phyloP scores from a whole-genome alignment of 2,113 vertebrate genomes.

The Hiodon tergisus region DNA sequence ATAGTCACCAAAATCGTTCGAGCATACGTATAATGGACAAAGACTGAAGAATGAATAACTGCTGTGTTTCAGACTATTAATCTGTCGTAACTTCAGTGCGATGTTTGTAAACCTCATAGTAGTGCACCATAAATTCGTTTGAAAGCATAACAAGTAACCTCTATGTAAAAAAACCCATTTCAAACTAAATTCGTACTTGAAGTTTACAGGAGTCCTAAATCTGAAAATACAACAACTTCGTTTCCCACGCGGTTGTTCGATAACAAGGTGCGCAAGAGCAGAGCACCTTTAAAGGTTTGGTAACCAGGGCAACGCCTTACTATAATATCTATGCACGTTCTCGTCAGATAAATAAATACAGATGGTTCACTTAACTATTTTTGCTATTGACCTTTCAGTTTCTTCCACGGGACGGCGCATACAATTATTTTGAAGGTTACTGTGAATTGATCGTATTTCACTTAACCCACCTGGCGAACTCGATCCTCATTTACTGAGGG shows the following conservation, averaged over 20 bases:
- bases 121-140: too few species aligned
- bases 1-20: too few species aligned
- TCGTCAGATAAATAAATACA: not conserved
- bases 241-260: too few species aligned
- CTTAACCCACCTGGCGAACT: slow-evolving; percentile 66
- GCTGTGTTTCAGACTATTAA: not conserved
- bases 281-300: slow-evolving; percentile 23
- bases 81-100: slow-evolving; percentile 1
- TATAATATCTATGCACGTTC: slow-evolving; percentile 17
- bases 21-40: too few species aligned
- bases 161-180: too few species aligned
- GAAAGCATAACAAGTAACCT: too few species aligned
- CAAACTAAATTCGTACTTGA: too few species aligned
- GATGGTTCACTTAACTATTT: not conserved
- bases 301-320: slow-evolving; percentile 35
- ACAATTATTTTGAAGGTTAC: not conserved
- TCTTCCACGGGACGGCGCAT: not conserved
- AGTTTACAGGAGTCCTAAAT: too few species aligned
- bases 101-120: slow-evolving; percentile 8
- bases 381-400: slow-evolving; percentile 2
- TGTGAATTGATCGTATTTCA: not conserved
- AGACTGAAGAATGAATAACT: too few species aligned
- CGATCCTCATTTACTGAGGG: slow-evolving; percentile 49
- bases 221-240: too few species aligned
- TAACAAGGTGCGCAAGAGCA: not conserved